A percentile compares a stretch with the other conserved stretches of the same genome.
Conservation (phyloP, 1,140 invertebrate species). For the Drosophila setifemur region DNA sequence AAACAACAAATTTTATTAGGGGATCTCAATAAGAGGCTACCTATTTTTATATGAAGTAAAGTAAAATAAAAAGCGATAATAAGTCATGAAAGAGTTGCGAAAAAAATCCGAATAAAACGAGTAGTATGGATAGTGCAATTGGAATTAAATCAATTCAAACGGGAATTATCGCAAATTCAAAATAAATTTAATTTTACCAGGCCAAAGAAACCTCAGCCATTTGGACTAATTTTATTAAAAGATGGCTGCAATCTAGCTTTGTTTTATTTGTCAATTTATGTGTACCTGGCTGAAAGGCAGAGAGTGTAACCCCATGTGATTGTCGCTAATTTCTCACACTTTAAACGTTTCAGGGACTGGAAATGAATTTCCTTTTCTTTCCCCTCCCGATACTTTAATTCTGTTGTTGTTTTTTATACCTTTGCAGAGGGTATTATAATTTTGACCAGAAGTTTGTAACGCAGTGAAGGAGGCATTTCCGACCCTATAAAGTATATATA, state of each 20-base stretch:
- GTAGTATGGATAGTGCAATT: conserved; percentile 6
- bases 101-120: no score
- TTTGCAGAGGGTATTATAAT: no score
- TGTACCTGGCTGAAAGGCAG: background rate
- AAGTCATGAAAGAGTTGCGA: no score
- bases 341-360: conserved; percentile 53
- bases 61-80: background rate
- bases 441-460: no score
- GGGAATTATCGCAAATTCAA: conserved; percentile 62
- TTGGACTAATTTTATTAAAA: conserved; percentile 28
- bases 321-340: conserved; percentile 72
- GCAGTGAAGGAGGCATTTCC: no score
- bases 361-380: conserved; percentile 67
- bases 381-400: conserved; percentile 46
- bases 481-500: no score
- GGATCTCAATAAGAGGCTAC: no score
- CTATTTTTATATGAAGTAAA: no score
- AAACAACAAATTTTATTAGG: conserved; percentile 54
- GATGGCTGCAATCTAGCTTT: conserved; percentile 22
- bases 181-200: conserved; percentile 55
- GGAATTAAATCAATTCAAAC: conserved; percentile 34
- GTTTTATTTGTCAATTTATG: conserved; percentile 36
- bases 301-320: background rate
- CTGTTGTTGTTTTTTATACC: no score
- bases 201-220: background rate